Conservation (phyloP, 2,797 vertebrate species). For the Epinephelus coioides region DNA sequence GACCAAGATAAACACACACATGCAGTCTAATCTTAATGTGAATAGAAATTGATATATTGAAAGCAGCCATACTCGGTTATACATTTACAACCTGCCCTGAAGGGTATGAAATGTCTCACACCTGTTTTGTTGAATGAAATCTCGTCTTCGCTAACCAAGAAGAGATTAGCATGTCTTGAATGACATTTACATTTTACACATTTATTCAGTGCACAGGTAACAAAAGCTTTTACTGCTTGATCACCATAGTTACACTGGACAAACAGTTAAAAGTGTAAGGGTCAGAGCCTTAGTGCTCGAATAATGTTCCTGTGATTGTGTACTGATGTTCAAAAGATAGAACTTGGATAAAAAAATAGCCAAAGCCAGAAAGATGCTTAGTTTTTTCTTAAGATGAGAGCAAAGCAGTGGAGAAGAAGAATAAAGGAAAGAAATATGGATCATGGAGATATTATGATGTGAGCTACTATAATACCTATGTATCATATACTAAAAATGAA, state of each 20-base stretch:
- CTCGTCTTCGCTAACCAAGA: slow-evolving; percentile 42
- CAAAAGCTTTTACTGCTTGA: neutral
- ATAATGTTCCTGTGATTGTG: neutral
- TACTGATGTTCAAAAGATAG: neutral
- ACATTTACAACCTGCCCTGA: slow-evolving; percentile 60
- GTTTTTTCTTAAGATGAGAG: neutral
- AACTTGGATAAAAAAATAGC: neutral
- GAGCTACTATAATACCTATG: neutral
- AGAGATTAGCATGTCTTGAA: slow-evolving; percentile 57
- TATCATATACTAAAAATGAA: slow-evolving; percentile 2
- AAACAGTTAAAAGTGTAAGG: neutral
- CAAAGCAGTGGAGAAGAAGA: neutral
- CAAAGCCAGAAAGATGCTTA: neutral
- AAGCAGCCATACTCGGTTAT: slow-evolving; percentile 40
- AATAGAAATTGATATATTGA: slow-evolving; percentile 69
- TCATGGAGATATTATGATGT: neutral
- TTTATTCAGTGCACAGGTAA: slow-evolving; percentile 15
- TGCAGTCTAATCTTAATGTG: slow-evolving; percentile 68
- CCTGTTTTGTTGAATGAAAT: slow-evolving; percentile 53
- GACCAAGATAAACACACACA: slow-evolving; percentile 54
- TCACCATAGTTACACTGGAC: neutral
- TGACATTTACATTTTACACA: slow-evolving; percentile 53
- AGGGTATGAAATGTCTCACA: slow-evolving; percentile 51
- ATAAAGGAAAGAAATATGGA: neutral
- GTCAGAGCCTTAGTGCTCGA: neutral